These are phyloP conservation scores for Drosophila murphyi DNA, from an alignment of 1,140 invertebrate genomes.

Conservation along the genomic window DNA sequence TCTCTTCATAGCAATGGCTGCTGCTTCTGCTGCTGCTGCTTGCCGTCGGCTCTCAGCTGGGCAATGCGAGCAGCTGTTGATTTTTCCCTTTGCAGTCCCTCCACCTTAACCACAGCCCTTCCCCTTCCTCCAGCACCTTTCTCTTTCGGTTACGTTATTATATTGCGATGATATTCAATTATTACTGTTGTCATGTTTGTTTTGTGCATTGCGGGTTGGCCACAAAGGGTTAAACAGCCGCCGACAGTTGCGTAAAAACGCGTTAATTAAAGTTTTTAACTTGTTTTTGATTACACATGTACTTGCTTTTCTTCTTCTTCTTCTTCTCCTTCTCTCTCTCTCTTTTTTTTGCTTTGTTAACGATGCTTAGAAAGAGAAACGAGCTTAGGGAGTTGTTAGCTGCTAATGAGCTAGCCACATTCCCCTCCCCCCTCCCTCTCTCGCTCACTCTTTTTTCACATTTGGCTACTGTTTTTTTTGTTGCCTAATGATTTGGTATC, in stretches of 20 bases:
- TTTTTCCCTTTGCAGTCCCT: constrained; percentile 54
- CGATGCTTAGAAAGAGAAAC: constrained; percentile 13
- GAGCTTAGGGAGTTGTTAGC: constrained; percentile 58
- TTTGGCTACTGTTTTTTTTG: constrained; percentile 50
- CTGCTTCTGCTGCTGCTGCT: constrained; percentile 16
- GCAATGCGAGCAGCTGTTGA: constrained; percentile 69
- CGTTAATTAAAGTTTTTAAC: constrained; percentile 82
- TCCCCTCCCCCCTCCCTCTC: background rate
- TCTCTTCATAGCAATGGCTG: constrained; percentile 69
- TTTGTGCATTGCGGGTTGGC: constrained; percentile 63
- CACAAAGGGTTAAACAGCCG: constrained; percentile 73
- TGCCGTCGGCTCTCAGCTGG: constrained; percentile 43
- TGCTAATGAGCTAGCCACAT: constrained; percentile 61
- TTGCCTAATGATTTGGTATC: constrained; percentile 51
- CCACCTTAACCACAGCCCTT: constrained; percentile 19
- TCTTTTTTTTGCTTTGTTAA: constrained; percentile 31
- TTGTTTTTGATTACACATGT: constrained; percentile 63
- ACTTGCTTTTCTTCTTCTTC: constrained; percentile 8
- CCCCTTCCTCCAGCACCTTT: background rate
- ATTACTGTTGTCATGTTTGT: constrained; percentile 80
- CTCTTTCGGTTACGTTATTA: constrained; percentile 55
- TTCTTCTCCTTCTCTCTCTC: no score
- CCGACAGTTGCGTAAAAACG: constrained; percentile 81
- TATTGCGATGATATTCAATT: constrained; percentile 82
- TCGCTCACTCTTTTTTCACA: constrained; percentile 5